phyloP scores from a whole-genome alignment of 1,140 invertebrate species.

The Andrena cerasifolii region DNA sequence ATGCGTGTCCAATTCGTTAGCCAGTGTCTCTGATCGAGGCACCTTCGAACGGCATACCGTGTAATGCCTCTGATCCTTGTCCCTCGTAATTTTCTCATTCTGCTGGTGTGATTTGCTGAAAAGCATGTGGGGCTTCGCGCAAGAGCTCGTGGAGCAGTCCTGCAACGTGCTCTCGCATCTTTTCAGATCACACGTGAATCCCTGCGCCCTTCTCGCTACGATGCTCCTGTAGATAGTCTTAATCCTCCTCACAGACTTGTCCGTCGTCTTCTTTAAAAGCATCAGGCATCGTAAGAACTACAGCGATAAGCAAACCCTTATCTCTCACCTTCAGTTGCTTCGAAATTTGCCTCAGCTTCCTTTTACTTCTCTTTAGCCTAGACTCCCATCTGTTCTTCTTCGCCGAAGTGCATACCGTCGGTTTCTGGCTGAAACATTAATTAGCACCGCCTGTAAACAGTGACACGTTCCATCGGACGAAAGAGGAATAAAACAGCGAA shows the following conservation, averaged over 20 bases:
- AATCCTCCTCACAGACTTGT: neutral
- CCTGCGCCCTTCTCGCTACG: slow-evolving; percentile 14
- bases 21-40: neutral
- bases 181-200: slow-evolving; percentile 48
- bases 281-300: neutral
- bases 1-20: neutral
- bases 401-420: slow-evolving; percentile 27
- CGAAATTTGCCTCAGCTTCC: slow-evolving; percentile 17
- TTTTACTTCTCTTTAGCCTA: slow-evolving; percentile 37
- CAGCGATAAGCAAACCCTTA: neutral
- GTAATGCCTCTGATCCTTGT: neutral
- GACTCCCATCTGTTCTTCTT: slow-evolving; percentile 8
- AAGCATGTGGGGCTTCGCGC: slow-evolving; percentile 33
- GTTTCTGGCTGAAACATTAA: slow-evolving; percentile 40
- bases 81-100: neutral
- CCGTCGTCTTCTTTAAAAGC: slow-evolving; percentile 12
- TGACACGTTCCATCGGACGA: too few species aligned
- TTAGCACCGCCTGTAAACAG: too few species aligned
- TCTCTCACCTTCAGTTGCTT: slow-evolving; percentile 35
- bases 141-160: slow-evolving; percentile 41
- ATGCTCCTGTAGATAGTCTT: slow-evolving; percentile 22
- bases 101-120: neutral
- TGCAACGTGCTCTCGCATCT: slow-evolving; percentile 39
- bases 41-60: neutral
- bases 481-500: neutral